A percentile compares a stretch with the other conserved stretches of the same genome.
These are phyloP conservation scores for Harpagoxenus sublaevis DNA, from an alignment of 2,888 invertebrate genomes.

Conservation along the genomic window DNA sequence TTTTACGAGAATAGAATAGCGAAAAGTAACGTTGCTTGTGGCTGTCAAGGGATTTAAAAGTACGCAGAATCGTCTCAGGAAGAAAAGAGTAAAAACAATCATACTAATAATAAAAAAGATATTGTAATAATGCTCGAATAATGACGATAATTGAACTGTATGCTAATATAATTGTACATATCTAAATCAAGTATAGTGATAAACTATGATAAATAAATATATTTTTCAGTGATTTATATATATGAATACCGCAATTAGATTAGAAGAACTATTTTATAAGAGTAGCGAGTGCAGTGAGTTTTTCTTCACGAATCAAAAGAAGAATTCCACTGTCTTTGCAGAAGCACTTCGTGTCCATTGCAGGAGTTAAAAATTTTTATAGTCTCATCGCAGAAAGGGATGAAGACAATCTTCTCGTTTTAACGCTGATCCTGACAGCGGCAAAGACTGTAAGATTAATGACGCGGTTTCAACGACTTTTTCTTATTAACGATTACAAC, in stretches of 20 bases:
- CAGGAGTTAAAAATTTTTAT: constrained; percentile 81
- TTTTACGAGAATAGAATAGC: constrained; percentile 59
- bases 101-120: not conserved
- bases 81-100: not conserved
- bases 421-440: constrained; percentile 61
- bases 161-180: not conserved
- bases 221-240: not conserved
- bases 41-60: not conserved
- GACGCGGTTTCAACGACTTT: constrained; percentile 28
- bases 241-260: not conserved
- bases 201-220: not conserved
- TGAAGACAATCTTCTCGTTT: constrained; percentile 53
- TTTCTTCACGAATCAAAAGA: not conserved
- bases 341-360: constrained; percentile 76
- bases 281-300: not conserved
- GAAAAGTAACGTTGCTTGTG: constrained; percentile 31
- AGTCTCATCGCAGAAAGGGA: constrained; percentile 48
- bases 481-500: constrained; percentile 62
- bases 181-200: not conserved
- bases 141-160: not conserved
- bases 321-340: not conserved
- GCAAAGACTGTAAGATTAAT: constrained; percentile 63
- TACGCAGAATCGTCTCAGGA: not conserved
- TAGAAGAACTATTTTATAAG: not conserved
- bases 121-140: not conserved